Base-by-base conservation (phyloP, 1,140 invertebrate genomes). In the Orius insidiosus region DNA sequence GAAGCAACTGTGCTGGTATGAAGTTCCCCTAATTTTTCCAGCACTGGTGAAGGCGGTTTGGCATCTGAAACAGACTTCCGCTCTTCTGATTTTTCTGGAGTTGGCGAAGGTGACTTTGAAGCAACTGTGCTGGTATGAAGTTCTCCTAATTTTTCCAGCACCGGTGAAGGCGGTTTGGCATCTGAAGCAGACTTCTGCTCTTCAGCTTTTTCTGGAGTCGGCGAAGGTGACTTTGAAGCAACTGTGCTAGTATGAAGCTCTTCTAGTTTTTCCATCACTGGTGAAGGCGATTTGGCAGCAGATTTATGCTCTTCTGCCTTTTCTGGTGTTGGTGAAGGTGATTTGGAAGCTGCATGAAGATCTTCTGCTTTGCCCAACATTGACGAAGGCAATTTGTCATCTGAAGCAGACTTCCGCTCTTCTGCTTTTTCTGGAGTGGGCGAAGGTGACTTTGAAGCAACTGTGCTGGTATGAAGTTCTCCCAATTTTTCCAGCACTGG, bases 81-180 rank as follows among this genome's bases (percentile, higher is more conserved):
- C n/a, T n/a, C 11, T 40, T 40, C 18, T 10, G 45, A 11, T 5
- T 19, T n/a, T 16, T 36, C 19, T 7, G 16, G 11, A 18, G 14
- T 11, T 2, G 40, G 24, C 18, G 16, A 16, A 31, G 41, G 41
- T n/a, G 19, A 31, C 1, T 31, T 31, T 10, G 5, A 19, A n/a
- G n/a, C n/a, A n/a, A n/a, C n/a, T n/a, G n/a, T 13, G 16, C 5
- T 18, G 40, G 13, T 7, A 16, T 24, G 24, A 24, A n/a, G n/a
- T n/a, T n/a, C n/a, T n/a, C n/a, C n/a, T n/a, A n/a, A 7, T 24
- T 24, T 7, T 7, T 24, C 34, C 19, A 55, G 51, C 11, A 31
- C 45, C 13, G 50, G 37, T 41, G 55, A 51, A n/a, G 52, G 32
- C 13, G 47, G 40, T 45, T 51, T 53, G 9, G 47, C 24, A 24